Evolutionary conservation across 2,113 vertebrate species (phyloP), one percentile per base, ranked within the genome.

Genomic region (Picathartes gymnocephalus): DNA sequence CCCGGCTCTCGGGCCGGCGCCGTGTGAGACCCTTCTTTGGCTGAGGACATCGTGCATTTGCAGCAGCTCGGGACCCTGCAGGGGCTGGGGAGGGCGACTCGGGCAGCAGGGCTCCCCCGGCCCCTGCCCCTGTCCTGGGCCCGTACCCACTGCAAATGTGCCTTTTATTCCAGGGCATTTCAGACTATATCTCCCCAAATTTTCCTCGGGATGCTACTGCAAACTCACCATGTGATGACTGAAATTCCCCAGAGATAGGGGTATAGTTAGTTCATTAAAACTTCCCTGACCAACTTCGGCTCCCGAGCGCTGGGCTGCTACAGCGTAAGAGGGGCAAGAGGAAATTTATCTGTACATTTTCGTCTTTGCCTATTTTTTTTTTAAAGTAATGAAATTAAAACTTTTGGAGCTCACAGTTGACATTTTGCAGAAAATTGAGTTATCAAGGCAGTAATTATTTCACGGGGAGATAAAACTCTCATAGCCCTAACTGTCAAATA

Each of bases 381-480:
- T 72, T 14, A 89, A 92, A 10, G 37, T 98, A 98, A 98, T 98
- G 95, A 98, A 98, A 98, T 98, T 97, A 98, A 98, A 98, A 98
- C 95, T 98, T 98, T 98, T 96, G 91, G 97, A 97, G 81, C 91
- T 96, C 95, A 94, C 94, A 97, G 98, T 96, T 98, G 98, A 98
- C 98, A 95, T 98, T 98, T 98, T 97, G 96, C 96, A 97, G 97
- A 97, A 98, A 98, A 98, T 98, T 98, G 98, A 98, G 98, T 98
- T 98, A 98, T 98, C 98, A 98, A 98, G 98, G 98, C 98, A 98
- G 97, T 98, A 98, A 98, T 98, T 98, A 98, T 98, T 98, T 98
- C 98, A 97, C 97, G 78, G 97, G 97, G 98, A 98, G 98, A 98
- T 98, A 98, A 98, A 98, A 98, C 97, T 98, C 98, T 98, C 97